Evolutionary conservation across 2,797 vertebrate genomes (phyloP).

Genomic region (Cuniculus paca): DNA sequence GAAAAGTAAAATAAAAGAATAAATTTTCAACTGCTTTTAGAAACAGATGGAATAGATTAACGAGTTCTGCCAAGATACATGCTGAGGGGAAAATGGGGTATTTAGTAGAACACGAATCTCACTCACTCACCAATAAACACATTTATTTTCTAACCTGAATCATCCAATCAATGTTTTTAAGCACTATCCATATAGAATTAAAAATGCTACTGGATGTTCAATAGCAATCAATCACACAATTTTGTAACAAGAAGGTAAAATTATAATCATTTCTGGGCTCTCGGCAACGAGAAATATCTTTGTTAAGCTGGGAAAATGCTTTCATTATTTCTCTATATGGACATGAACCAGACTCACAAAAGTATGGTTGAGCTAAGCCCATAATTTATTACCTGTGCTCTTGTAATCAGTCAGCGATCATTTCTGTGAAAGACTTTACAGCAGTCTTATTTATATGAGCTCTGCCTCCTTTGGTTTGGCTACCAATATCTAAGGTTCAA

Average conservation of each 20-base stretch:
- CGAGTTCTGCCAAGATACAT: slow-evolving; percentile 65
- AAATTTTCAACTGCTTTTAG: slow-evolving; percentile 56
- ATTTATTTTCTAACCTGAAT: slow-evolving; percentile 54
- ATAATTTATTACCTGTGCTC: not conserved
- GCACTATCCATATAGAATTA: slow-evolving; percentile 26
- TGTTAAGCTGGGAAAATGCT: slow-evolving; percentile 48
- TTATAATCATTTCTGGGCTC: slow-evolving; percentile 35
- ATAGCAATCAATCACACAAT: slow-evolving; percentile 34
- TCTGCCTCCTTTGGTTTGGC: slow-evolving; percentile 33
- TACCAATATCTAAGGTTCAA: slow-evolving; percentile 27
- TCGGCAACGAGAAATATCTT: slow-evolving; percentile 57
- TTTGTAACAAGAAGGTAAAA: slow-evolving; percentile 43
- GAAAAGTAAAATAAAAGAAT: slow-evolving; percentile 49
- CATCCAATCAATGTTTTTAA: slow-evolving; percentile 58
- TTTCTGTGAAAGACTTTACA: slow-evolving; percentile 47
- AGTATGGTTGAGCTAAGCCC: not conserved
- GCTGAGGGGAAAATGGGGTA: slow-evolving; percentile 61
- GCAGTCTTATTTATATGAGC: slow-evolving; percentile 43
- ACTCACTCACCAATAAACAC: slow-evolving; percentile 57
- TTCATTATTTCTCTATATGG: slow-evolving; percentile 39
- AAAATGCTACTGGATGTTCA: slow-evolving; percentile 37
- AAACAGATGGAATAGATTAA: slow-evolving; percentile 67
- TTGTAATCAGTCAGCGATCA: not conserved
- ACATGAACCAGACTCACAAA: not conserved
- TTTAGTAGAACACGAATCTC: slow-evolving; percentile 70